Evolutionary conservation across 2,888 invertebrate species (phyloP), one percentile per base, ranked within the genome.

Genomic region (Synergus laeviventris): DNA sequence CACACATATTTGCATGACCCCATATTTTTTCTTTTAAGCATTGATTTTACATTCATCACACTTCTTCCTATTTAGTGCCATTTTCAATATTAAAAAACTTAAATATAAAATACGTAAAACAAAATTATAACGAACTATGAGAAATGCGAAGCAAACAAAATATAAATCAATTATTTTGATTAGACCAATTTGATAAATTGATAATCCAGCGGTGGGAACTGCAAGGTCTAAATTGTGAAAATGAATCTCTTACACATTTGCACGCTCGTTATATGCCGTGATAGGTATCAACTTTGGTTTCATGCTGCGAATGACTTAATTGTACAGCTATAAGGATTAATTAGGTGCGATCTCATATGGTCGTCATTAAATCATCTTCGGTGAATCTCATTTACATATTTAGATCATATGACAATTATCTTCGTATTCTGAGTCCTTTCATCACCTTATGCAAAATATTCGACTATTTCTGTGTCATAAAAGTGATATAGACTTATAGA

Each of bases 291-390:
- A 49, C 31, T 49, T 70, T 70, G 31, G 31, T 49, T 66, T 21
- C 42, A 75, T 36, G 59, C 75, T 38, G 56, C 38, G 21, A 66
- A 66, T 64, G 56, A 75, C 54, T 45, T 38, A 75, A 75, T 75
- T 75, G 59, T 60, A 42, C n/a, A 49, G 39, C 54, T 42, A n/a
- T n/a, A n/a, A 16, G 31, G 14, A 70, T 18, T 49, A 76, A 36
- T 76, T 54, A 39, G n/a, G 45, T n/a, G 45, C 59, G 42, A 70
- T 60, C 59, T 70, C 70, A 42, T 73, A 56, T 31, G 76, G 64
- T 54, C 56, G 39, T 75, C 64, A 64, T 75, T 75, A 45, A 66
- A 39, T 59, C 21, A 56, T 49, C 24, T 66, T 49, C 18, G 36
- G 70, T 31, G 9, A 70, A 45, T 49, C 0, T 31, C 0, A 21